Evolutionary conservation across 2,797 vertebrate species (phyloP).

Genomic region (Anisognathus igniventris): DNA sequence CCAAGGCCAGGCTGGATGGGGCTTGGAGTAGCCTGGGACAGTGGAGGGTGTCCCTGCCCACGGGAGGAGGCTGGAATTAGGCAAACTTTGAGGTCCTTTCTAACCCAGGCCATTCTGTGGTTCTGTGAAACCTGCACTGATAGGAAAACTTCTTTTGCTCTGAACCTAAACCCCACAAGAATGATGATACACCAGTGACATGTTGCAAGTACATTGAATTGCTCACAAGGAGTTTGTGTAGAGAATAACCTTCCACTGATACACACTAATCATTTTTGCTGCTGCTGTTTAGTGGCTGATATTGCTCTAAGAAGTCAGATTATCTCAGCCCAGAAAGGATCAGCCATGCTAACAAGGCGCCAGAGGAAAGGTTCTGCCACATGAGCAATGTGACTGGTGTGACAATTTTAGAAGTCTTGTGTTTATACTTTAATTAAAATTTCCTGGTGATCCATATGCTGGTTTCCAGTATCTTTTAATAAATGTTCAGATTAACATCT

Average conservation of each 20-base stretch:
- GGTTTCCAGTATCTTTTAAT: background rate
- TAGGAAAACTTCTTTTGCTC: background rate
- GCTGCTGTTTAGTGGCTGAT: background rate
- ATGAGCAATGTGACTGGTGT: background rate
- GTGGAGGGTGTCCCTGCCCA: background rate
- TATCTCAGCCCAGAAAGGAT: background rate
- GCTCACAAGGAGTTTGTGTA: background rate
- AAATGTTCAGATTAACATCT: background rate
- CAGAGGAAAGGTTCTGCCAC: background rate
- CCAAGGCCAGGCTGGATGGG: background rate
- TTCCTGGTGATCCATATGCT: background rate
- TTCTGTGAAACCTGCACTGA: background rate
- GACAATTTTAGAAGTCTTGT: background rate
- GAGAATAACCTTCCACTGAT: background rate
- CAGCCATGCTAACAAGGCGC: background rate
- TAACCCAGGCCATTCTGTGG: background rate
- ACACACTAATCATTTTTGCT: background rate
- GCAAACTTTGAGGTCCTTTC: background rate
- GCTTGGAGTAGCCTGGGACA: background rate
- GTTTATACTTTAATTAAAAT: background rate
- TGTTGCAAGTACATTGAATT: accelerated
- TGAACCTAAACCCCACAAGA: background rate
- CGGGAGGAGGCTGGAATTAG: background rate
- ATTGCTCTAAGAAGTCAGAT: background rate
- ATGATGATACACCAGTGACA: background rate